Evolutionary conservation across 2,888 invertebrate species (phyloP).

Genomic region (Pseudanteris insignis): DNA sequence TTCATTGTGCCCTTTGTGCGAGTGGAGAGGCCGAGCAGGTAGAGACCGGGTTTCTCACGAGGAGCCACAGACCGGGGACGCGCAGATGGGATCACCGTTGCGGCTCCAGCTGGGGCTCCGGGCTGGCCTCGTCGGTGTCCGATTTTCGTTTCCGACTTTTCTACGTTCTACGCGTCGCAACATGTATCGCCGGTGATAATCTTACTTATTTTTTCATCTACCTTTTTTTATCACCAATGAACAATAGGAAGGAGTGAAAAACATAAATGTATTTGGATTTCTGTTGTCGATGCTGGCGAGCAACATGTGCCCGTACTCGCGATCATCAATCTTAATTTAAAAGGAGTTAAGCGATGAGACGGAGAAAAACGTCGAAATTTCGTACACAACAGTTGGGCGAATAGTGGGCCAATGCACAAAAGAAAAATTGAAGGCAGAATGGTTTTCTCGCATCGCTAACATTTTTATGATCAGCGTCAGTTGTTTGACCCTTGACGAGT

Average conservation of each 20-base stretch:
- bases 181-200: too few species aligned
- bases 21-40: slow-evolving; percentile 46
- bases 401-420: slow-evolving; percentile 9
- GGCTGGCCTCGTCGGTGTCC: too few species aligned
- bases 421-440: slow-evolving; percentile 10
- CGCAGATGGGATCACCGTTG: slow-evolving; percentile 34
- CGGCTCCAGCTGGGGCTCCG: slow-evolving; percentile 31
- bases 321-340: slow-evolving; percentile 34
- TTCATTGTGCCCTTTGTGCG: slow-evolving; percentile 40
- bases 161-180: too few species aligned
- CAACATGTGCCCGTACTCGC: slow-evolving; percentile 16
- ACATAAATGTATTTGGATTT: slow-evolving; percentile 32
- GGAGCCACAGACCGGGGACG: slow-evolving; percentile 21
- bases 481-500: slow-evolving; percentile 35
- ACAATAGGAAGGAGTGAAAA: too few species aligned
- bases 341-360: slow-evolving; percentile 13
- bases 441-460: slow-evolving; percentile 4
- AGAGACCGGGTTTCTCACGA: slow-evolving; percentile 49
- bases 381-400: slow-evolving; percentile 14
- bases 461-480: slow-evolving; percentile 21
- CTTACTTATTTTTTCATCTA: too few species aligned
- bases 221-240: too few species aligned
- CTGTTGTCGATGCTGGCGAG: slow-evolving; percentile 11
- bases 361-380: slow-evolving; percentile 3
- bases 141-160: too few species aligned